phyloP scores from a whole-genome alignment of 2,888 invertebrate species.

The Xylota segnis region DNA sequence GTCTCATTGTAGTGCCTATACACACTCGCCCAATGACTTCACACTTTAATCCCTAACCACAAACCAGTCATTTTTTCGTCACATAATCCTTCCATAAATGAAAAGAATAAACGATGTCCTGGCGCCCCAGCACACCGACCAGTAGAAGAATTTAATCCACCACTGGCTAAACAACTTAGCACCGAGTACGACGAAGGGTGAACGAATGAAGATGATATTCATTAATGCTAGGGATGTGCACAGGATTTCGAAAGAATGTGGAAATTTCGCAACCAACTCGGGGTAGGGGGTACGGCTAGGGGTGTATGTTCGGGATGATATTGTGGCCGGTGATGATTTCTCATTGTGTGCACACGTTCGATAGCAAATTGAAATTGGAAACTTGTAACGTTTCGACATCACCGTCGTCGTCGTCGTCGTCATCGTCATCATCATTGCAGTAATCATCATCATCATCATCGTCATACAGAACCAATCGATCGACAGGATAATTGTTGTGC shows the following conservation, averaged over 20 bases:
- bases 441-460: slow-evolving; percentile 38
- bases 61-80: no score
- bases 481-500: slow-evolving; percentile 63
- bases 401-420: slow-evolving; percentile 28
- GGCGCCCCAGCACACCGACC: slow-evolving; percentile 6
- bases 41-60: no score
- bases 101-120: no score
- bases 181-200: slow-evolving; percentile 24
- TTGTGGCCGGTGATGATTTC: slow-evolving; percentile 71
- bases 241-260: slow-evolving; percentile 59
- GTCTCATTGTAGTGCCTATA: no score
- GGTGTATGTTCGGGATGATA: slow-evolving; percentile 39
- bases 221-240: slow-evolving; percentile 64
- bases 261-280: slow-evolving; percentile 34
- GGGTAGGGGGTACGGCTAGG: not conserved
- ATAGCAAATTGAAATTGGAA: slow-evolving; percentile 75
- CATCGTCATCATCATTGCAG: slow-evolving; percentile 36
- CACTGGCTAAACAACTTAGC: slow-evolving; percentile 43
- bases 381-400: slow-evolving; percentile 71
- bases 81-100: not conserved
- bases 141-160: slow-evolving; percentile 28
- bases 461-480: slow-evolving; percentile 46
- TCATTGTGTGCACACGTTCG: slow-evolving; percentile 70
- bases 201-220: slow-evolving; percentile 68
- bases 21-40: no score